phyloP scores from a whole-genome alignment of 2,113 vertebrate genomes.

The Astatoreochromis straeleni region DNA sequence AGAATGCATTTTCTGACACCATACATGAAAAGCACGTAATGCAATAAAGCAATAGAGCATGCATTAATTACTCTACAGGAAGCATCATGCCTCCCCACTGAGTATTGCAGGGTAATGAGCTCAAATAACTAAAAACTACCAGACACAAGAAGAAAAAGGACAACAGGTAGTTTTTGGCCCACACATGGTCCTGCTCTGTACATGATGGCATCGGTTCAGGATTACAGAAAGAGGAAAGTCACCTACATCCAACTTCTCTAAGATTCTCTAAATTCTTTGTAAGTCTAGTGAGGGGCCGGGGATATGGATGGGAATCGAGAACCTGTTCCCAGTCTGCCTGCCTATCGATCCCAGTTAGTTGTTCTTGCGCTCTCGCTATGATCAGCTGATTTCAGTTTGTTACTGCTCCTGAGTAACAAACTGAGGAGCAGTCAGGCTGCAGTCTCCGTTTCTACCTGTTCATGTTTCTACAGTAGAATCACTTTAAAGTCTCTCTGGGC shows the following conservation, averaged over 20 bases:
- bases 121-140: not conserved
- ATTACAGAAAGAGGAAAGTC: not conserved
- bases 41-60: not conserved
- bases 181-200: not conserved
- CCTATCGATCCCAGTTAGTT: not conserved
- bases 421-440: not conserved
- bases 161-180: not conserved
- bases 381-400: not conserved
- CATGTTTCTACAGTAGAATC: not conserved
- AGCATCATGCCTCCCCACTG: not conserved
- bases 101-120: not conserved
- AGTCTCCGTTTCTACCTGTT: not conserved
- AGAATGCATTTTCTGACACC: not conserved
- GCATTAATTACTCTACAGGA: not conserved
- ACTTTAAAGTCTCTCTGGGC: not conserved
- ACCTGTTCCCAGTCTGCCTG: not conserved
- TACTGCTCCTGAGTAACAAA: not conserved
- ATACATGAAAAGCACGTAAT: not conserved
- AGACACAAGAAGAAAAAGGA: not conserved
- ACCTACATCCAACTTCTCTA: not conserved
- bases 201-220: not conserved
- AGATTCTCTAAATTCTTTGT: not conserved
- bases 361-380: accelerated
- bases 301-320: accelerated
- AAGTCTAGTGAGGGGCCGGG: not conserved